Conservation (phyloP, 2,888 invertebrate species). For the Pseudeuparius sepicola region DNA sequence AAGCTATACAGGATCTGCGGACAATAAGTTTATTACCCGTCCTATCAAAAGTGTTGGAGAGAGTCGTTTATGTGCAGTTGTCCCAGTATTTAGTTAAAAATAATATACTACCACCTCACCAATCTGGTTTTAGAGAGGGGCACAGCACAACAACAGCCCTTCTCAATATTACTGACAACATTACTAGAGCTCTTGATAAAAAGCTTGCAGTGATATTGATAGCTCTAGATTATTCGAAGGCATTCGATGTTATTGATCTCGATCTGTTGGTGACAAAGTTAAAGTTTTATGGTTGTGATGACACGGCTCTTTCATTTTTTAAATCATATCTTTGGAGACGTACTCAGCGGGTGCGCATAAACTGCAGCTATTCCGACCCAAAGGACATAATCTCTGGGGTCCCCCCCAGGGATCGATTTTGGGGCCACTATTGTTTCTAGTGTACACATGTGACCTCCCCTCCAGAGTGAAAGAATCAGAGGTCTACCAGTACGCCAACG, state of each 20-base stretch:
- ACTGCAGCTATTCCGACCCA: not conserved
- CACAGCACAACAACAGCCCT: constrained; percentile 7
- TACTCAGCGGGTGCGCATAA: not conserved
- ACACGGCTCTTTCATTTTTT: constrained; percentile 1
- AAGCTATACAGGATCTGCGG: too few relatives aligned
- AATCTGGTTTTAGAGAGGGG: too few relatives aligned
- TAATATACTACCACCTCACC: constrained; percentile 4
- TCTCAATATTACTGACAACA: too few relatives aligned
- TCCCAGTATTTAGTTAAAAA: not conserved
- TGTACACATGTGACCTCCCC: constrained; percentile 4
- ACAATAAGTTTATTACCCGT: too few relatives aligned
- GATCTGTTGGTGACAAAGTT: too few relatives aligned
- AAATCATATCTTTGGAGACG: constrained; percentile 5
- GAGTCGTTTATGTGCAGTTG: constrained; percentile 5
- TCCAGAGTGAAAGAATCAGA: not conserved
- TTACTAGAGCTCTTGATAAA: not conserved
- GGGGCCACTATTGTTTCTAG: constrained; percentile 4
- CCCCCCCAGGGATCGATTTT: constrained; percentile 5
- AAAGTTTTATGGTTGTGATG: not conserved
- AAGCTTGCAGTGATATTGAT: not conserved
- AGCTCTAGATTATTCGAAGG: constrained; percentile 5
- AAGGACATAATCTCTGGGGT: not conserved
- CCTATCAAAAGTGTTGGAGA: constrained; percentile 10
- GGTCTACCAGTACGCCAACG: constrained; percentile 6
- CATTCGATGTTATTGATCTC: too few relatives aligned